These are phyloP conservation scores for Trachythela sp. DNA, from an alignment of 64 coral and sea anemone species.

Conservation along the genomic window DNA sequence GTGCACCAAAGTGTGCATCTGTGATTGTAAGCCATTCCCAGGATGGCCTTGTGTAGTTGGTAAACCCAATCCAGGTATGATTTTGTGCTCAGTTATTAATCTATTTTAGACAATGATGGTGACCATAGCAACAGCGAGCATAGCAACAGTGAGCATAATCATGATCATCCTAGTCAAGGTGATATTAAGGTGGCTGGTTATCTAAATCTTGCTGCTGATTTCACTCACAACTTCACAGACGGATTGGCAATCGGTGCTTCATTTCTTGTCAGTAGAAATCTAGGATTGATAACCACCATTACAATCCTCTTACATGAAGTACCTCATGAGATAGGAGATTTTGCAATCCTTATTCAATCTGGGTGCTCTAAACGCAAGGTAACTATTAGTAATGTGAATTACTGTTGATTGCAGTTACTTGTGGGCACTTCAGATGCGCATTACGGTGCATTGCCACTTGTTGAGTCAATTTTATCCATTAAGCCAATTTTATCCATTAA, in stretches of 20 bases:
- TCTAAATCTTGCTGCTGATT: slow-evolving; percentile 90
- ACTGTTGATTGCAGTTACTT: too few relatives aligned
- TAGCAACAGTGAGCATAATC: too few relatives aligned
- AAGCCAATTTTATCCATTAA: too few relatives aligned
- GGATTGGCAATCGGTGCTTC: slow-evolving; percentile 94
- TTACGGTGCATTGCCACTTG: too few relatives aligned
- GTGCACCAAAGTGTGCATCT: too few relatives aligned
- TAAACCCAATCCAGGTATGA: too few relatives aligned
- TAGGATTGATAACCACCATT: slow-evolving; percentile 85
- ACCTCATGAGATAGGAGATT: slow-evolving; percentile 97
- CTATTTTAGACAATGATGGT: not conserved
- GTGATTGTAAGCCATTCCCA: too few relatives aligned
- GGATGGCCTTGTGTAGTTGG: too few relatives aligned
- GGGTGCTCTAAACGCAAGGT: slow-evolving; percentile 89
- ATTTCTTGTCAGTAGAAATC: slow-evolving; percentile 75
- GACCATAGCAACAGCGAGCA: not conserved
- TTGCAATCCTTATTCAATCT: slow-evolving; percentile 96
- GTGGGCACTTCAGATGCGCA: too few relatives aligned
- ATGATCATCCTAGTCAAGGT: slow-evolving; percentile 4
- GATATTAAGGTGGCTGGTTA: slow-evolving; percentile 96
- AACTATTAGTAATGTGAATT: not conserved
- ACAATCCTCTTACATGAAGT: slow-evolving; percentile 95
- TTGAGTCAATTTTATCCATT: too few relatives aligned
- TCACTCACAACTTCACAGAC: slow-evolving; percentile 98
- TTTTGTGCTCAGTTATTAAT: not conserved